A percentile compares a stretch with the other conserved stretches of the same genome.
Conservation (phyloP, 2,113 vertebrate species). For the Perca schrenkii region DNA sequence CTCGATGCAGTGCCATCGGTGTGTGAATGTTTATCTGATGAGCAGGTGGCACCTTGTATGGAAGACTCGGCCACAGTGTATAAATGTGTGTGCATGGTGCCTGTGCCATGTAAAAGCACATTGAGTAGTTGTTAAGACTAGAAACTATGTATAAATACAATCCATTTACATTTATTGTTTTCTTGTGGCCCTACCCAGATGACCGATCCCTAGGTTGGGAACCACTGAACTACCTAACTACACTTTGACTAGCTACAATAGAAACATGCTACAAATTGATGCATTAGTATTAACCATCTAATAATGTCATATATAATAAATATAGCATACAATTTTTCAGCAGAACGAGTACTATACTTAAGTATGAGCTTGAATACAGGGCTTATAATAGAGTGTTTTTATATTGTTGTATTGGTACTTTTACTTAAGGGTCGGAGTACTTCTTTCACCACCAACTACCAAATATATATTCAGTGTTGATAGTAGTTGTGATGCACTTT, state of each 20-base stretch:
- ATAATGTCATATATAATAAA: background rate
- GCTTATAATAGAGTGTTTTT: background rate
- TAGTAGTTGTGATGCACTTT: background rate
- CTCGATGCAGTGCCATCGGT: too few species aligned
- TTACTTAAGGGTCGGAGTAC: background rate
- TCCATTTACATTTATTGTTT: too few species aligned
- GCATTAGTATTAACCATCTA: background rate
- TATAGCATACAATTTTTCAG: background rate
- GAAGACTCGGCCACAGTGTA: too few species aligned
- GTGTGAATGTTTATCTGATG: too few species aligned
- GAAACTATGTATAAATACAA: too few species aligned
- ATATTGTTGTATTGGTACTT: background rate
- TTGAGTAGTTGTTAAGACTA: too few species aligned
- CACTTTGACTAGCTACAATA: background rate
- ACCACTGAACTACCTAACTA: background rate
- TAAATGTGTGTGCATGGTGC: too few species aligned
- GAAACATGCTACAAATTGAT: background rate
- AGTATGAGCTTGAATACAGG: background rate
- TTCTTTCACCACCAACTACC: background rate
- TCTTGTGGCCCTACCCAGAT: background rate
- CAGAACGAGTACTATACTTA: background rate
- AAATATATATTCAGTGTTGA: slow-evolving; percentile 1
- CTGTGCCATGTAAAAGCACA: too few species aligned
- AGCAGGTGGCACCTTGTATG: too few species aligned
- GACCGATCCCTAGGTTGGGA: background rate